phyloP scores from a whole-genome alignment of 1,140 invertebrate genomes.

The Nephila pilipes region DNA sequence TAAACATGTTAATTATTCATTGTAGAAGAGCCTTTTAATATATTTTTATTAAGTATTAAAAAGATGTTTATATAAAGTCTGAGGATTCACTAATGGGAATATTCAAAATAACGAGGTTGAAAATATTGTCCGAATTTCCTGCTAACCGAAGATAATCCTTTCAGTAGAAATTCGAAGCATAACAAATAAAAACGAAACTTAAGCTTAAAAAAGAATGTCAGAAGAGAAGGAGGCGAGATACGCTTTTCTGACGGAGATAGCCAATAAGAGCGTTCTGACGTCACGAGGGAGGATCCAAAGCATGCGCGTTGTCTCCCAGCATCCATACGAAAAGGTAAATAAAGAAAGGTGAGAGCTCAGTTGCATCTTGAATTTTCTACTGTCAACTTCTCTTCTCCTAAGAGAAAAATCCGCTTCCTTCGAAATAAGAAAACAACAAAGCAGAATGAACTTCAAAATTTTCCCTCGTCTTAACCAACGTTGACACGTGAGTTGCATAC shows the following conservation, averaged over 20 bases:
- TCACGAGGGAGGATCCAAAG: neutral
- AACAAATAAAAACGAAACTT: neutral
- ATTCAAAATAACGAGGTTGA: too few relatives aligned
- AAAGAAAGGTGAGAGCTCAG: neutral
- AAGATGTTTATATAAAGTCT: too few relatives aligned
- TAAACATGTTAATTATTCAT: too few relatives aligned
- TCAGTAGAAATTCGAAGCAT: too few relatives aligned
- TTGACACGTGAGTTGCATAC: neutral
- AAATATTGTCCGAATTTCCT: too few relatives aligned
- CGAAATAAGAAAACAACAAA: neutral
- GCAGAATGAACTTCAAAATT: neutral
- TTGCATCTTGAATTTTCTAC: neutral
- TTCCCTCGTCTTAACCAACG: neutral
- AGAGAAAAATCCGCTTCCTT: neutral
- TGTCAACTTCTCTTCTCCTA: neutral
- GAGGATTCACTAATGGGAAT: too few relatives aligned
- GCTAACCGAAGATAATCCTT: too few relatives aligned
- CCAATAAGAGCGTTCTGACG: neutral
- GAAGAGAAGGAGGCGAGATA: neutral
- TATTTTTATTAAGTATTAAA: too few relatives aligned
- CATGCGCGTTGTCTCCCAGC: neutral
- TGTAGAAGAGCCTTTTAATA: too few relatives aligned
- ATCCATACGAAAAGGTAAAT: constrained; percentile 7
- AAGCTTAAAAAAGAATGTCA: neutral
- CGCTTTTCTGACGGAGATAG: neutral